Evolutionary conservation across 2,888 invertebrate genomes (phyloP).

Genomic region (Hermaeophaga mercurialis): DNA sequence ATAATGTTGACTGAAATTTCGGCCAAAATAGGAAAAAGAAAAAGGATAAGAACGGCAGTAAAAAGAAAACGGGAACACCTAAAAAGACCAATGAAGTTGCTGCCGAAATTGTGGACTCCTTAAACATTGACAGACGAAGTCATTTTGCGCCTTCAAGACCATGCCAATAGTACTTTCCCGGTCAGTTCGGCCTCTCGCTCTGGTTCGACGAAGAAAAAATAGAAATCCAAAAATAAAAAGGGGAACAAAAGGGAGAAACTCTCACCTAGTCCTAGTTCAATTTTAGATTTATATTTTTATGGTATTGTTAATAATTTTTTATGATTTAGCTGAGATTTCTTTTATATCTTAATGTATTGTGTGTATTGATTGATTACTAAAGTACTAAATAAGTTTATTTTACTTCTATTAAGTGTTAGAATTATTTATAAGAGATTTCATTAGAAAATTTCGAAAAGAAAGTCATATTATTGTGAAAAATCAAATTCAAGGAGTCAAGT

Average conservation of each 20-base stretch:
- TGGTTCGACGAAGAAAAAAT: constrained; percentile 48
- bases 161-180: constrained; percentile 53
- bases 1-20: constrained; percentile 83
- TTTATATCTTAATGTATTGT: constrained; percentile 14
- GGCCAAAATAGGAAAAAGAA: constrained; percentile 70
- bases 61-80: constrained; percentile 54
- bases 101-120: constrained; percentile 45
- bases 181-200: constrained; percentile 50
- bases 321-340: constrained; percentile 27
- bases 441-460: no score
- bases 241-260: constrained; percentile 48
- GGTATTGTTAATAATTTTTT: constrained; percentile 16
- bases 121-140: constrained; percentile 52
- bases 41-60: constrained; percentile 52
- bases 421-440: no score
- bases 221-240: constrained; percentile 51
- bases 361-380: no score
- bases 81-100: constrained; percentile 44
- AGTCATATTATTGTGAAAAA: no score
- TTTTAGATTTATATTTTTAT: constrained; percentile 41
- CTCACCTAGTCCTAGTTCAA: constrained; percentile 49
- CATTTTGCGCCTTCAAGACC: constrained; percentile 50
- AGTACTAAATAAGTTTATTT: no score
- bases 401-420: no score
- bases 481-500: no score